Conservation (phyloP, 2,888 invertebrate genomes). For the Archips xylosteana region DNA sequence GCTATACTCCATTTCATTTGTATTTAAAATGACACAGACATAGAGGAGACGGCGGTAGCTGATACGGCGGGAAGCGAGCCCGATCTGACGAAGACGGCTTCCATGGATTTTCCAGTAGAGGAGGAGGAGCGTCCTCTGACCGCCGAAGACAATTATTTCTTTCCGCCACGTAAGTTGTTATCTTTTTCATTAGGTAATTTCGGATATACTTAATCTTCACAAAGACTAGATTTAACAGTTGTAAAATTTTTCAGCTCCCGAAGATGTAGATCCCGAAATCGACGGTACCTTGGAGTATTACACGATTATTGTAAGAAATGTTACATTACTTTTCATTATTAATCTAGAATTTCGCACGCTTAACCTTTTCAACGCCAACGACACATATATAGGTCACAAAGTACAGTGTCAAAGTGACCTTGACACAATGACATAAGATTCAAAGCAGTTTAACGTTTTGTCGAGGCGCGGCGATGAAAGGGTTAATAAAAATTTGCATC, state of each 20-base stretch:
- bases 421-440: too few relatives aligned
- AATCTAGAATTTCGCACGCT: too few relatives aligned
- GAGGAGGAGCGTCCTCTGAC: slow-evolving; percentile 57
- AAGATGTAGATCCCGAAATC: slow-evolving; percentile 80
- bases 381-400: too few relatives aligned
- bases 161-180: slow-evolving; percentile 71
- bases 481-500: too few relatives aligned
- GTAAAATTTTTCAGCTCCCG: slow-evolving; percentile 69
- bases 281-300: slow-evolving; percentile 85
- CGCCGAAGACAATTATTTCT: slow-evolving; percentile 69
- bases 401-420: too few relatives aligned
- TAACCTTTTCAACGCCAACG: too few relatives aligned
- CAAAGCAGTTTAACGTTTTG: too few relatives aligned
- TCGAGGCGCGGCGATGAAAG: too few relatives aligned
- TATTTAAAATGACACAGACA: slow-evolving; percentile 59
- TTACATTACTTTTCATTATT: neutral
- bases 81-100: slow-evolving; percentile 56
- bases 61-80: slow-evolving; percentile 55
- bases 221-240: neutral
- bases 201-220: neutral
- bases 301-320: slow-evolving; percentile 69
- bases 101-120: slow-evolving; percentile 58
- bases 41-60: slow-evolving; percentile 59
- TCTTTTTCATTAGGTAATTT: neutral
- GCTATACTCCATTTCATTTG: too few relatives aligned